Conservation (phyloP, 2,888 invertebrate genomes). For the Dasysyrphus tricinctus region DNA sequence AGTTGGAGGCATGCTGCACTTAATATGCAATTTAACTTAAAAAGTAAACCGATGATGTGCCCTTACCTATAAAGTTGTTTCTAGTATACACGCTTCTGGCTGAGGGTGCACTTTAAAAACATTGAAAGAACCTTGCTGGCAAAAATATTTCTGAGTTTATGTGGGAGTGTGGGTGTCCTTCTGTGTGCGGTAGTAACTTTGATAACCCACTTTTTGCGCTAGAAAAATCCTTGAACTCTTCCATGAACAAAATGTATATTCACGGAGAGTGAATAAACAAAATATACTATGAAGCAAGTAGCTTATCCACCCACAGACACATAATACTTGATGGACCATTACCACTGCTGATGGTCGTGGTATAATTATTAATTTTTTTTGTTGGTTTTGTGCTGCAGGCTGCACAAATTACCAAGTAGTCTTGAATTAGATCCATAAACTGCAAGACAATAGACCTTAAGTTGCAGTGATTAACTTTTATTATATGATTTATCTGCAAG, state of each 20-base stretch:
- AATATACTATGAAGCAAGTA: slow-evolving; percentile 15
- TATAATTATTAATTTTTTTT: slow-evolving; percentile 9
- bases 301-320: slow-evolving; percentile 18
- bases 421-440: slow-evolving; percentile 42
- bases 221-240: slow-evolving; percentile 61
- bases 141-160: not conserved
- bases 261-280: slow-evolving; percentile 19
- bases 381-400: slow-evolving; percentile 42
- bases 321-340: slow-evolving; percentile 25
- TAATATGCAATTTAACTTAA: slow-evolving; percentile 54
- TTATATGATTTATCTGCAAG: slow-evolving; percentile 18
- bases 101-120: slow-evolving; percentile 32
- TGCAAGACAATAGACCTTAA: slow-evolving; percentile 43
- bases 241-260: slow-evolving; percentile 34
- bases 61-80: slow-evolving; percentile 29
- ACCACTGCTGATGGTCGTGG: slow-evolving; percentile 31
- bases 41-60: slow-evolving; percentile 33
- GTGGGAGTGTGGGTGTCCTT: slow-evolving; percentile 2
- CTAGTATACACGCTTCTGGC: slow-evolving; percentile 24
- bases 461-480: slow-evolving; percentile 30
- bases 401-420: slow-evolving; percentile 30
- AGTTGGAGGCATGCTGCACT: slow-evolving; percentile 33
- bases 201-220: slow-evolving; percentile 51
- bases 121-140: slow-evolving; percentile 35
- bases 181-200: slow-evolving; percentile 30